These are phyloP conservation scores for Apogon hyalosoma DNA, from an alignment of 2,797 vertebrate genomes.

Conservation along the genomic window DNA sequence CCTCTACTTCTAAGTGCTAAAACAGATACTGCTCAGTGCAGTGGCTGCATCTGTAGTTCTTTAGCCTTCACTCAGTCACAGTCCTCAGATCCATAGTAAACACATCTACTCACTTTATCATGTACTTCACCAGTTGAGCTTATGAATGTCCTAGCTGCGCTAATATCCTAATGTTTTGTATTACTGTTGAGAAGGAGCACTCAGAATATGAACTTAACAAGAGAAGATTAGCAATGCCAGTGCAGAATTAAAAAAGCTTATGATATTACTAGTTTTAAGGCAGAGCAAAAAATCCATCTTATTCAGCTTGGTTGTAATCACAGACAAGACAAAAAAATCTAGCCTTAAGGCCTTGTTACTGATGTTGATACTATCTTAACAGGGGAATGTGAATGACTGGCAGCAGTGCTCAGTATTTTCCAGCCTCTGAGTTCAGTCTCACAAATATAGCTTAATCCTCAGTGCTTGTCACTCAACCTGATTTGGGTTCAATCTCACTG, in stretches of 20 bases:
- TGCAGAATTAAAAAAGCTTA: neutral
- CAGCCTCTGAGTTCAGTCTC: constrained; percentile 41
- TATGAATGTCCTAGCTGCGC: too few relatives aligned
- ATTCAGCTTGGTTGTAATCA: constrained; percentile 5
- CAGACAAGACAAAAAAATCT: constrained; percentile 15
- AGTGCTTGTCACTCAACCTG: constrained; percentile 36
- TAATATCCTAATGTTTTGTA: too few relatives aligned
- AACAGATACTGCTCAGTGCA: too few relatives aligned
- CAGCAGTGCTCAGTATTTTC: constrained; percentile 53
- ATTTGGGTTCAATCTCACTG: constrained; percentile 54
- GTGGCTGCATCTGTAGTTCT: too few relatives aligned
- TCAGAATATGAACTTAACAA: neutral
- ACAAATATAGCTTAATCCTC: constrained; percentile 66
- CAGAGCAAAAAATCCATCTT: neutral
- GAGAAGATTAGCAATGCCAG: neutral
- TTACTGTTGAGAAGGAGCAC: too few relatives aligned
- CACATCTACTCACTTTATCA: too few relatives aligned
- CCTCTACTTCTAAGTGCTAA: too few relatives aligned
- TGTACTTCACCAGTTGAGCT: too few relatives aligned
- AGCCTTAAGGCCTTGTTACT: constrained; percentile 14
- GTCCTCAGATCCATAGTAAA: too few relatives aligned
- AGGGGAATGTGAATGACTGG: constrained; percentile 26
- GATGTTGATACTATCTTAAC: constrained; percentile 40
- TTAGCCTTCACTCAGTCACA: too few relatives aligned
- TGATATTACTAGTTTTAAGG: neutral